Evolutionary conservation across 2,113 vertebrate species (phyloP).

Genomic region (Lophius piscatorius): DNA sequence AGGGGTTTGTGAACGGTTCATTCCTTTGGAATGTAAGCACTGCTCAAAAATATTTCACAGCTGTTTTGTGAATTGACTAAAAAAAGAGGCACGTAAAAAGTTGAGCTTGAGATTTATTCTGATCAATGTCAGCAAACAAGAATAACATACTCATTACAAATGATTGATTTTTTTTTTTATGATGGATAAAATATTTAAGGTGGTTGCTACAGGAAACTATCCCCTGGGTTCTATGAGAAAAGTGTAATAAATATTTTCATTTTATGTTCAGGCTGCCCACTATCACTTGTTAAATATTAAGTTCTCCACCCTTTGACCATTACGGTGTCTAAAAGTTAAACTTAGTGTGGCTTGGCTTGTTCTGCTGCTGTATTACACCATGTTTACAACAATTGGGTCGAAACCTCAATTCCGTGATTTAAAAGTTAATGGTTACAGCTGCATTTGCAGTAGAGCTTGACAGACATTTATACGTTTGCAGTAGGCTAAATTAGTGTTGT

Average conservation of each 20-base stretch:
- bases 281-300: neutral
- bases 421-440: neutral
- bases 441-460: neutral
- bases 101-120: slow-evolving; percentile 17
- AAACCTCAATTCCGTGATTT: neutral
- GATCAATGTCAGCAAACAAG: slow-evolving; percentile 17
- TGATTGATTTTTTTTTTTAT: slow-evolving; percentile 29
- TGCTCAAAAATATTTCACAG: slow-evolving; percentile 10
- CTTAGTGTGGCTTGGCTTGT: neutral
- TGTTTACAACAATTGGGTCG: neutral
- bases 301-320: too few species aligned
- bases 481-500: too few species aligned
- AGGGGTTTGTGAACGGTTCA: slow-evolving; percentile 3
- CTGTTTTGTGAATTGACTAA: neutral
- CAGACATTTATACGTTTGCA: too few species aligned
- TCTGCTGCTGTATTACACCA: neutral
- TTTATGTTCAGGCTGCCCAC: slow-evolving; percentile 1
- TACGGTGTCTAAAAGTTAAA: neutral
- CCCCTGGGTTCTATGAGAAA: slow-evolving; percentile 26
- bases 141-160: slow-evolving; percentile 4
- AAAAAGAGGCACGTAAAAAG: slow-evolving; percentile 1
- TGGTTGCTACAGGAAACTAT: slow-evolving; percentile 8
- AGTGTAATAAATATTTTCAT: slow-evolving; percentile 30
- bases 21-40: slow-evolving; percentile 5
- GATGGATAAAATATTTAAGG: slow-evolving; percentile 44